phyloP scores from a whole-genome alignment of 2,888 invertebrate genomes.

The Ichneumoninae sp. region DNA sequence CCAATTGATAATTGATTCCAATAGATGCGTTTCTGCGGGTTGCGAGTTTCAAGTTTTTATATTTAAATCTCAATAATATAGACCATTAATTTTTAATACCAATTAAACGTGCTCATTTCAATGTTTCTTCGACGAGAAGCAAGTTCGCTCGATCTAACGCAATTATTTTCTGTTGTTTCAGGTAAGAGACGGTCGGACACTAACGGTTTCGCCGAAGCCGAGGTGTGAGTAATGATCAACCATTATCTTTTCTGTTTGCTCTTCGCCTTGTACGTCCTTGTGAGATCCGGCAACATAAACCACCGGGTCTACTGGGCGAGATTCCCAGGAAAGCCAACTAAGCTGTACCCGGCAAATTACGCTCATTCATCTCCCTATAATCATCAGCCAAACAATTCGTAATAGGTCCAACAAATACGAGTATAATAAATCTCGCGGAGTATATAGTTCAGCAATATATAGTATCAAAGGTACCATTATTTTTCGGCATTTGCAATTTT shows the following conservation, averaged over 20 bases:
- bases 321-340: constrained; percentile 56
- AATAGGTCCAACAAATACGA: constrained; percentile 53
- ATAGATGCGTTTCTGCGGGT: not conserved
- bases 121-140: constrained; percentile 45
- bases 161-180: constrained; percentile 81
- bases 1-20: not conserved
- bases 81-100: constrained; percentile 32
- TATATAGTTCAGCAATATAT: not conserved
- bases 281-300: constrained; percentile 68
- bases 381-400: constrained; percentile 62
- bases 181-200: constrained; percentile 76
- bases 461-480: not conserved
- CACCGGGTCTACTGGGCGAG: constrained; percentile 58
- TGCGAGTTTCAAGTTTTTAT: not conserved
- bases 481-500: not conserved
- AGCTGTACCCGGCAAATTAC: constrained; percentile 68
- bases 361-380: constrained; percentile 45
- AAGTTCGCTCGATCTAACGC: constrained; percentile 73
- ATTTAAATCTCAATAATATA: not conserved
- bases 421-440: constrained; percentile 45
- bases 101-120: constrained; percentile 20
- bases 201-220: constrained; percentile 48
- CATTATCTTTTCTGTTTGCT: constrained; percentile 79
- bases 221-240: constrained; percentile 79
- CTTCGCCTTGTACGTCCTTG: constrained; percentile 71